Percentiles rank a stretch among this genome's conserved stretches.
Evolutionary conservation across 2,113 vertebrate species (phyloP).

Genomic region (Chaetura pelagica): DNA sequence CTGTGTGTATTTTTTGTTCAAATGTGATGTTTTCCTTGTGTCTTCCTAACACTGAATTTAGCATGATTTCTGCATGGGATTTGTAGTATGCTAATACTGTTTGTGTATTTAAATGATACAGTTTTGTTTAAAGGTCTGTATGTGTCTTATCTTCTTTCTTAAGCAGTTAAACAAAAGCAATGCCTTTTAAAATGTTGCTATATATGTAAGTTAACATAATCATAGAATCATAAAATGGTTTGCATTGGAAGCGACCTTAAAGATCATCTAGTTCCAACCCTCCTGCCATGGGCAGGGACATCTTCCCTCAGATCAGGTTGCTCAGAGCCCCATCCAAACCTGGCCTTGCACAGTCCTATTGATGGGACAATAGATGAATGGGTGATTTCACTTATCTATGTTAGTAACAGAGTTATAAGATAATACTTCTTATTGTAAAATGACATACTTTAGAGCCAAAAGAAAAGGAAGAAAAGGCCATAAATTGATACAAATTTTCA

Average conservation of each 20-base stretch:
- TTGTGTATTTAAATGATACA: not conserved
- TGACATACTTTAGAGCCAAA: not conserved
- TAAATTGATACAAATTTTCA: not conserved
- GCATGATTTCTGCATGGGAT: not conserved
- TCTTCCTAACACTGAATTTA: not conserved
- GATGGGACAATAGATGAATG: not conserved
- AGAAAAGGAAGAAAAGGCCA: not conserved
- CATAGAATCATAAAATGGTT: not conserved
- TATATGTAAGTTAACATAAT: not conserved
- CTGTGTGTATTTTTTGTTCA: not conserved
- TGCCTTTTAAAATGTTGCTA: not conserved
- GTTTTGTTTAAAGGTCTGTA: not conserved
- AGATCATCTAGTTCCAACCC: not conserved
- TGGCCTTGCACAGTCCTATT: not conserved
- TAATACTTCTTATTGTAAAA: not conserved
- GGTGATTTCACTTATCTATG: not conserved
- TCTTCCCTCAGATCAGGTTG: not conserved
- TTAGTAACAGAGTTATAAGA: not conserved
- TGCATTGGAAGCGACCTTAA: not conserved
- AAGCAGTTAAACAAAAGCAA: not conserved
- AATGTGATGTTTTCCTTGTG: not conserved
- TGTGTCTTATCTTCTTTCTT: not conserved
- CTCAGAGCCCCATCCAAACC: fast-evolving
- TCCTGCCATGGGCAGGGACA: not conserved
- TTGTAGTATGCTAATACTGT: not conserved